Conservation (phyloP, 2,113 vertebrate genomes). For the Reinhardtius hippoglossoides region DNA sequence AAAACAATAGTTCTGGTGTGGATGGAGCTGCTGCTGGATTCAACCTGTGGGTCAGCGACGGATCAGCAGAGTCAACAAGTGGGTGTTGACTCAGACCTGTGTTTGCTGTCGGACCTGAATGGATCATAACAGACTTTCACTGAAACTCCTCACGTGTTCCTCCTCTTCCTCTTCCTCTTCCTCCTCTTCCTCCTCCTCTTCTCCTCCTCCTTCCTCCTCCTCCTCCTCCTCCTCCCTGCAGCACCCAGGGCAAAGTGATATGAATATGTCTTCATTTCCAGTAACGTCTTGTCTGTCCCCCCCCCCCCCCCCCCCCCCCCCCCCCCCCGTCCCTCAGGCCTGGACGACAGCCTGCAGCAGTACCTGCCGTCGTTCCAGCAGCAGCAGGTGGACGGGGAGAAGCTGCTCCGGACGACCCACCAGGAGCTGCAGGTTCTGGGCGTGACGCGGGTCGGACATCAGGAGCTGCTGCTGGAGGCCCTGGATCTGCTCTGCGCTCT, state of each 20-base stretch:
- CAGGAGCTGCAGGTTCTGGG: slow-evolving; percentile 92
- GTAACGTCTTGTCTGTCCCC: no score
- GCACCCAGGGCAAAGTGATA: no score
- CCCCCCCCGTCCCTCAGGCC: slow-evolving; percentile 76
- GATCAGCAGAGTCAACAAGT: slow-evolving; percentile 38
- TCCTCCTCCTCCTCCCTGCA: no score
- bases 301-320: no score
- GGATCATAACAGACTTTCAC: slow-evolving; percentile 29
- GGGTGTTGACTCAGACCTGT: slow-evolving; percentile 54
- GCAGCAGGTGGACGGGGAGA: slow-evolving; percentile 92
- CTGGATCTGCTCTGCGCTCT: slow-evolving; percentile 94
- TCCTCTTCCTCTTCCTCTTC: background rate
- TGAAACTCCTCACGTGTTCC: slow-evolving; percentile 24
- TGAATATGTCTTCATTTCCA: no score
- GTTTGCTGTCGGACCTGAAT: slow-evolving; percentile 53
- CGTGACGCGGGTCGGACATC: slow-evolving; percentile 90
- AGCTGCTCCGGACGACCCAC: slow-evolving; percentile 90
- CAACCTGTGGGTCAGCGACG: background rate
- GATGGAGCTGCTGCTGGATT: background rate
- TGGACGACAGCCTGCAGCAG: slow-evolving; percentile 93
- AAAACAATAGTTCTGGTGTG: background rate
- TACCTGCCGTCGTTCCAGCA: slow-evolving; percentile 89
- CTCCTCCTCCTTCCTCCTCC: no score
- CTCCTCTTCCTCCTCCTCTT: no score
- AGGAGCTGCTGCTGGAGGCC: slow-evolving; percentile 95